Base-by-base conservation (phyloP, 2,888 invertebrate genomes). In the Napeogenes inachia region DNA sequence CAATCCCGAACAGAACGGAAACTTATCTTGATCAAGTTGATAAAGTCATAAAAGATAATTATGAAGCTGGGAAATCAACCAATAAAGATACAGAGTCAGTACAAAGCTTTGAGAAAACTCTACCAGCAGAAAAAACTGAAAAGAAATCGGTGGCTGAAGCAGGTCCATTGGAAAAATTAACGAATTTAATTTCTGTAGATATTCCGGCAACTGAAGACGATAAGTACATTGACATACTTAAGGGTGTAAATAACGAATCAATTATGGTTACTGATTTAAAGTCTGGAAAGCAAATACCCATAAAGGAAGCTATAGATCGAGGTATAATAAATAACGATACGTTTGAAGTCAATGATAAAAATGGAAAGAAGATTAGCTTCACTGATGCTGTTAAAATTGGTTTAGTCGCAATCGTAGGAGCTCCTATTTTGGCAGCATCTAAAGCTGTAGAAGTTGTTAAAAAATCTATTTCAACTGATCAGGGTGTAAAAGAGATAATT, bases 311-410 rank as follows among this genome's bases (percentile, higher is more conserved):
- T 0, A 91, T 98, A 46, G 81, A 92, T 10, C 93, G 92, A 70
- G 95, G 96, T 56, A 92, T 97, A 58, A 91, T 98, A 56, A 94
- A 97, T 82, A 92, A 92, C 59, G 87, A 92, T 60, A 93, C 94
- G 0, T 94, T 93, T 3, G 92, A 94, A 64, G 92, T 96, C 59
- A 92, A 91, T 68, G 94, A 94, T 73, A 91, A 91, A 69, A 84
- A 91, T 0, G 95, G 95, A 3, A 92, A 93, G 55, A 93, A 92
- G 70, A 92, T 96, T 21, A 92, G 93, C 60, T 82, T 97, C 62
- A 88, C 92, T 53, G 95, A 96, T 73, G 96, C 96, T 35, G 93
- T 94, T 13, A 95, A 95, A 82, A 87, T 94, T 71, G 97, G 97
- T 10, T 85, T 95, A 33, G 82, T 97, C 10, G 92, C 93, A 54